These are phyloP conservation scores for Babyrousa celebensis DNA, from an alignment of 2,797 vertebrate genomes.

Conservation along the genomic window DNA sequence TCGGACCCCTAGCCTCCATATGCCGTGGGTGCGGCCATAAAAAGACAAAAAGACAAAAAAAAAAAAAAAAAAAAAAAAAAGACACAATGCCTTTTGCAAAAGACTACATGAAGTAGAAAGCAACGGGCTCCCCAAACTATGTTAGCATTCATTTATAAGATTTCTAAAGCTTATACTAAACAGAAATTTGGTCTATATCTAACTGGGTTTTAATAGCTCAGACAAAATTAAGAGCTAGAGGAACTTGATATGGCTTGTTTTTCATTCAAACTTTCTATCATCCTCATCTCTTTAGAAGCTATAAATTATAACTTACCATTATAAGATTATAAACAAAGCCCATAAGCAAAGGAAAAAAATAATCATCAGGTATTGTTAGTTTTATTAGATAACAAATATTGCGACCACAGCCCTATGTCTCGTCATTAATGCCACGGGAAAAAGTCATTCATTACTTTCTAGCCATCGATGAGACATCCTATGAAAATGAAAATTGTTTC, in stretches of 20 bases:
- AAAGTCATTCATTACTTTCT: slow-evolving; percentile 40
- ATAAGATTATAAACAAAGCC: slow-evolving; percentile 73
- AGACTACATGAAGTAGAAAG: slow-evolving; percentile 51
- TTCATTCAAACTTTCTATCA: slow-evolving; percentile 75
- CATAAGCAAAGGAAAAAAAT: slow-evolving; percentile 72
- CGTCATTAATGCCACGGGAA: slow-evolving; percentile 58
- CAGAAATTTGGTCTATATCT: slow-evolving; percentile 75
- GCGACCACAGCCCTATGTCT: slow-evolving; percentile 16
- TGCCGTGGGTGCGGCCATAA: too few species aligned
- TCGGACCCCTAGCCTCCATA: too few species aligned
- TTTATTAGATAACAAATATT: slow-evolving; percentile 75
- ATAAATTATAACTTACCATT: slow-evolving; percentile 65
- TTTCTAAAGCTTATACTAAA: slow-evolving; percentile 69
- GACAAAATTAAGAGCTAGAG: slow-evolving; percentile 79
- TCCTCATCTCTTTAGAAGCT: slow-evolving; percentile 68
- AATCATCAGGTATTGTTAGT: slow-evolving; percentile 63
- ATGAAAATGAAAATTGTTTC: slow-evolving; percentile 63
- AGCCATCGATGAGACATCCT: slow-evolving; percentile 50
- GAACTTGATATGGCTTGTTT: slow-evolving; percentile 75
- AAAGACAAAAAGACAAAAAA: too few species aligned
- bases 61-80: too few species aligned
- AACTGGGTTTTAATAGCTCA: slow-evolving; percentile 80
- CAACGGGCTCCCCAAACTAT: slow-evolving; percentile 54
- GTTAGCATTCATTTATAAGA: slow-evolving; percentile 80
- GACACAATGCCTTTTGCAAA: slow-evolving; percentile 61